Conservation (phyloP, 2,797 vertebrate species). For the Rachycentron canadum region DNA sequence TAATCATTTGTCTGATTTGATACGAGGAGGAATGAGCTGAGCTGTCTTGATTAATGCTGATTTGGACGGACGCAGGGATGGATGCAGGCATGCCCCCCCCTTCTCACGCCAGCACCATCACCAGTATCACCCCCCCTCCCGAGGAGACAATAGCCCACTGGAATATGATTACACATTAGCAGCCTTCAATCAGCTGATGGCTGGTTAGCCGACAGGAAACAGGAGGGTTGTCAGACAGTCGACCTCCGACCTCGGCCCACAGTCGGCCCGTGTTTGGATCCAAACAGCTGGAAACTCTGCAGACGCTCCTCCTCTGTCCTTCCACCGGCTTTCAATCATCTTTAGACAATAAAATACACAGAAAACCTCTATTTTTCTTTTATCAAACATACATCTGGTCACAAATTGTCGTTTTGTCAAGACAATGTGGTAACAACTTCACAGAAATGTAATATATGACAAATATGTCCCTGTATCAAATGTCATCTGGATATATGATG, state of each 20-base stretch:
- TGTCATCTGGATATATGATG: too few relatives aligned
- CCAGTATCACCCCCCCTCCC: neutral
- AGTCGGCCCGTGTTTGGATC: constrained; percentile 44
- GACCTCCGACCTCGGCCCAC: constrained; percentile 34
- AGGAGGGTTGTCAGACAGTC: constrained; percentile 22
- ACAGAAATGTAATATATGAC: too few relatives aligned
- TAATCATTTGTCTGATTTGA: constrained; percentile 81
- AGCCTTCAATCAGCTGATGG: constrained; percentile 66
- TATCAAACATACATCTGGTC: too few relatives aligned
- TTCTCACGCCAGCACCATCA: constrained; percentile 40
- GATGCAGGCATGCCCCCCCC: neutral
- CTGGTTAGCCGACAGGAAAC: constrained; percentile 30
- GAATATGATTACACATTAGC: constrained; percentile 90
- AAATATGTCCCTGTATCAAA: too few relatives aligned
- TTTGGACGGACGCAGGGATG: constrained; percentile 67
- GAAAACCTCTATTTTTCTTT: too few relatives aligned
- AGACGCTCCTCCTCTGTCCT: neutral
- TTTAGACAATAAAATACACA: too few relatives aligned
- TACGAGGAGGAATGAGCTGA: constrained; percentile 58
- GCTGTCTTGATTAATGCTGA: constrained; percentile 80
- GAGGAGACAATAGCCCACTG: constrained; percentile 81
- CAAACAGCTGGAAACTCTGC: constrained; percentile 31
- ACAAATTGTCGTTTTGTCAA: too few relatives aligned
- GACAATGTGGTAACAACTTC: too few relatives aligned
- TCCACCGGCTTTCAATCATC: too few relatives aligned